phyloP scores from a whole-genome alignment of 2,888 invertebrate species.

The Cerastoderma edule region DNA sequence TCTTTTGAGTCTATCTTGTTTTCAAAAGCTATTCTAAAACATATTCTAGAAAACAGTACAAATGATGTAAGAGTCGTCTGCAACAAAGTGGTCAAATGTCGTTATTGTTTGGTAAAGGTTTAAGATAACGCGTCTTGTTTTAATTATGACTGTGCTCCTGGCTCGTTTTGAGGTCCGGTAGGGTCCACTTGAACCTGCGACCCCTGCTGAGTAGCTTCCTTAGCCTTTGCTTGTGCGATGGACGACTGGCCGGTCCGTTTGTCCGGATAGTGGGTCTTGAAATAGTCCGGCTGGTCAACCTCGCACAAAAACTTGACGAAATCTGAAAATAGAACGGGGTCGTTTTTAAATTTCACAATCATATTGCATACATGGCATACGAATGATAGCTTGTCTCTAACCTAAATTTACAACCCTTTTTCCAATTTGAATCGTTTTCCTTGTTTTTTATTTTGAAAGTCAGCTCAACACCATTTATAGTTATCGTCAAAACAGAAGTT shows the following conservation, averaged over 20 bases:
- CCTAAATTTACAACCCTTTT: background rate
- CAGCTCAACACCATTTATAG: background rate
- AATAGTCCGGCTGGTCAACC: conserved; percentile 56
- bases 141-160: no score
- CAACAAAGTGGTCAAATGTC: no score
- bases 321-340: conserved; percentile 37
- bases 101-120: no score
- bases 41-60: no score
- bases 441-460: background rate
- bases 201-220: no score
- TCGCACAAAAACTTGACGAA: conserved; percentile 58
- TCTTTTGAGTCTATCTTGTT: no score
- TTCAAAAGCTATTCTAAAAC: no score
- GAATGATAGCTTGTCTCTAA: background rate
- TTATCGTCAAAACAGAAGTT: background rate
- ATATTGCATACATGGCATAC: background rate
- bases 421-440: background rate
- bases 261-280: conserved; percentile 45
- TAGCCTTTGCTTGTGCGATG: no score
- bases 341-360: background rate
- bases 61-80: no score
- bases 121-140: no score
- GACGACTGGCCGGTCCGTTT: conserved; percentile 15
- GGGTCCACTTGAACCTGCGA: no score
- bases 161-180: no score